Base-by-base conservation (phyloP, 2,113 vertebrate species). In the Sterna hirundo region DNA sequence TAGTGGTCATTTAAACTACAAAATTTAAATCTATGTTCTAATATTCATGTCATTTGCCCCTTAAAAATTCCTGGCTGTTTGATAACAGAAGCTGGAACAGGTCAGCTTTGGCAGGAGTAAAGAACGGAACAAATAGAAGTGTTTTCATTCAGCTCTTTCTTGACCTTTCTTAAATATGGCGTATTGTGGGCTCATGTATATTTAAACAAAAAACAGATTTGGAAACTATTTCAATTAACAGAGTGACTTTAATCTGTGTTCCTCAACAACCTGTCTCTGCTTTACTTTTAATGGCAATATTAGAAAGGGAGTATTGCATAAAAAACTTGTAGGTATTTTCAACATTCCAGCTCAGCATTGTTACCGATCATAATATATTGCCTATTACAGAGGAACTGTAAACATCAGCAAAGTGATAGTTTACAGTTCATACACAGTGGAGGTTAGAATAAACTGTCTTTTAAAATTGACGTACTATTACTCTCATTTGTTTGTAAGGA, bases 141-240 rank as follows among this genome's bases (percentile, higher is more conserved):
- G 91, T 91, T 96, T 88, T 91, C 83, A 78, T 91, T 89, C 90
- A 83, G 34, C 60, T 69, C 36, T 74, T 38, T 82, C 74, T 87
- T 93, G 70, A 77, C 82, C 60, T 88, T 86, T 83, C 86, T 81
- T 74, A 84, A 88, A 70, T 60, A 58, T 17, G 15, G 51, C 7
- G 2, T 70, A 60, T 74, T 87, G 58, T 85, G 47, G 27, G 34
- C n/a, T 91, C 20, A 23, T 60, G n/a, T 91, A 81, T 85, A 6
- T 93, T 83, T 86, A 83, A 90, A 93, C 40, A 92, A 81, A 93
- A 91, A 30, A 1, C 61, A 82, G 22, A 83, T 80, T 70, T 81
- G 49, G 54, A 78, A 82, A 75, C 44, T 79, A n/a, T 75, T 74
- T 64, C 49, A 69, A 10, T 69, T n/a, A 92, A 70, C 32, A 86